Evolutionary conservation across 2,888 invertebrate genomes (phyloP), one percentile per base, ranked within the genome.

Genomic region (Athripsodes cinereus): DNA sequence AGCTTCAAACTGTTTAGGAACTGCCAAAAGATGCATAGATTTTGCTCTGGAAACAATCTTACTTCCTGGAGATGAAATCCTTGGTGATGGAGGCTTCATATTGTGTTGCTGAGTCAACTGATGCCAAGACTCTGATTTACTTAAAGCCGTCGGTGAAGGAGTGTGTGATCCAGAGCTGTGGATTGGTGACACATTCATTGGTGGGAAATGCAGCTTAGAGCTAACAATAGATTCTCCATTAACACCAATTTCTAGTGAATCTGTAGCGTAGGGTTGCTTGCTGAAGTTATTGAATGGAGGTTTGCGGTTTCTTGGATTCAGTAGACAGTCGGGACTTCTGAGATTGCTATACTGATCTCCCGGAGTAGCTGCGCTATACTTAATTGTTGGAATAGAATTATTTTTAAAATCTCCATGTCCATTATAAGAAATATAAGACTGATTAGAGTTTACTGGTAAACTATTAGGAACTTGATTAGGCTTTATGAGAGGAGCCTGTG

Each of bases 1-100:
- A 11, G 91, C 91, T 72, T 92, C 92, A 71, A 81, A 92, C 67
- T 91, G 84, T 69, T 90, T 91, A 0, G 90, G 88, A 53, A 88
- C 75, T 31, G 84, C 83, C 64, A 90, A 75, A 46, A 85, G 79
- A 67, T 90, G 87, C 68, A 88, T 87, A 0, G 90, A 90, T 68
- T 87, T 90, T 2, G 88, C 84, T 67, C 88, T 74, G 22, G 75
- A 68, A 21, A 75, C 73, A 26, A 74, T 70, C 54, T 71, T 70
- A 47, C 73, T 72, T 35, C 76, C 73, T 11, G 81, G 76, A 5
- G 71, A 65, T 6, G 71, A 65, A 19, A 60, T 58, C 52, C 74
- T 65, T 49, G 73, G 68, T 2, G 72, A 69, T 13, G 71, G 68
- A 44, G 73, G 74, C 61, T 77, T 70, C 68, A 70, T 64, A 22